Conservation (phyloP, 2,113 vertebrate genomes). For the Syngnathus scovelli region DNA sequence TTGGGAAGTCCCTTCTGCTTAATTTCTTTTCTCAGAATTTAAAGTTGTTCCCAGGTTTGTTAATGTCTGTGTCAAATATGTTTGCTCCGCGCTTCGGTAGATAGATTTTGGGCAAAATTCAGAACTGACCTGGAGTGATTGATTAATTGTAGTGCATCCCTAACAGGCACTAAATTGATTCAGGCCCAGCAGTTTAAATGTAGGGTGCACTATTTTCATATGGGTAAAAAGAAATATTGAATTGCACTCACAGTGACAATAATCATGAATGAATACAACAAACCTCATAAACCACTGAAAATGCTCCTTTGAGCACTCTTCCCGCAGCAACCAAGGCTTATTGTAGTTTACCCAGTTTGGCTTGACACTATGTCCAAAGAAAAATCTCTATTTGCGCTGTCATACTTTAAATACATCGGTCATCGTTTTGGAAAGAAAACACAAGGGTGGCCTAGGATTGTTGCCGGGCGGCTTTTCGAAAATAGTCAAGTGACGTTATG, state of each 20-base stretch:
- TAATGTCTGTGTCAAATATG: too few species aligned
- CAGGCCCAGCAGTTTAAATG: neutral
- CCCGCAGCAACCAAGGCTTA: constrained; percentile 18
- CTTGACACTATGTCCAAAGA: neutral
- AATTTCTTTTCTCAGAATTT: neutral
- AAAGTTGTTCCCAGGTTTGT: too few species aligned
- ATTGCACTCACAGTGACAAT: constrained; percentile 3
- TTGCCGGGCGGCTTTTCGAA: neutral
- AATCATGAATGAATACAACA: constrained; percentile 7
- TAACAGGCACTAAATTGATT: too few species aligned
- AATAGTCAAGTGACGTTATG: neutral
- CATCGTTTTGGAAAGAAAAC: constrained; percentile 13
- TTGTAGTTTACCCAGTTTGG: constrained; percentile 11
- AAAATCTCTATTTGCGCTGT: neutral
- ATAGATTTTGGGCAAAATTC: too few species aligned
- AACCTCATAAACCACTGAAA: constrained; percentile 5
- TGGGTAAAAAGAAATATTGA: neutral
- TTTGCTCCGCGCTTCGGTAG: too few species aligned
- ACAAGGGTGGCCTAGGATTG: constrained; percentile 7
- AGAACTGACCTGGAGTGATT: too few species aligned
- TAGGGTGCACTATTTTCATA: neutral
- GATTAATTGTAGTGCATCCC: too few species aligned
- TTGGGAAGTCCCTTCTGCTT: neutral
- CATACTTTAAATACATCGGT: neutral
- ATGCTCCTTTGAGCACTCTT: neutral